Percentiles rank a stretch among this genome's conserved stretches.
These are phyloP conservation scores for Lethenteron reissneri DNA, from an alignment of 2,113 vertebrate species.

Conservation along the genomic window DNA sequence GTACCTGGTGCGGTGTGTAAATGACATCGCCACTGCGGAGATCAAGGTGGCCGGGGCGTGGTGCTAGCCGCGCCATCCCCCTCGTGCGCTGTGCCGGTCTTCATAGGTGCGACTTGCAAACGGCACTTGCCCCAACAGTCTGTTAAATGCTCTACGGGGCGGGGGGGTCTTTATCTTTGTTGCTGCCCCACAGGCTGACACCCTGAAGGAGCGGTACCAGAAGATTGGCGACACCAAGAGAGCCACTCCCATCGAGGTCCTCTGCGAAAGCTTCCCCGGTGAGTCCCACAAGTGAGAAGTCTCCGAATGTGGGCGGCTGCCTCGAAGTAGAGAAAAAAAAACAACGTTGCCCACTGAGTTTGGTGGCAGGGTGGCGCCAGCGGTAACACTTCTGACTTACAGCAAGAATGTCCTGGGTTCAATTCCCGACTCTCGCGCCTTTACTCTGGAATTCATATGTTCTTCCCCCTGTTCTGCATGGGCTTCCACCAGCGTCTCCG, in stretches of 20 bases:
- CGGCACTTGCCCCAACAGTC: too few relatives aligned
- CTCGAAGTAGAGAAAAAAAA: too few relatives aligned
- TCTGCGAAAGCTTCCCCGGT: conserved; percentile 99
- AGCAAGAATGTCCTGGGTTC: not conserved
- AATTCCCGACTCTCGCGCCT: not conserved
- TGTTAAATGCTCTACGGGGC: not conserved
- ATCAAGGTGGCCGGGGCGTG: too few relatives aligned
- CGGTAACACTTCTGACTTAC: not conserved
- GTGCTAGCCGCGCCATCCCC: too few relatives aligned
- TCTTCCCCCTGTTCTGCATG: too few relatives aligned
- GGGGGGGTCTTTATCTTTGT: conserved; percentile 13
- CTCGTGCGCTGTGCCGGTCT: too few relatives aligned
- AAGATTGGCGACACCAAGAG: conserved; percentile 98
- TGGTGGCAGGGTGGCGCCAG: not conserved
- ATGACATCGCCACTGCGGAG: too few relatives aligned
- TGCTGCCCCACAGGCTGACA: conserved; percentile 52
- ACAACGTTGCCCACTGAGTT: not conserved
- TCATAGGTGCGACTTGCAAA: too few relatives aligned
- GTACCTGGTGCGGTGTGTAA: too few relatives aligned
- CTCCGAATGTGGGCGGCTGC: not conserved
- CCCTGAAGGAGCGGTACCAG: conserved; percentile 94
- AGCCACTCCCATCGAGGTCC: conserved; percentile 91
- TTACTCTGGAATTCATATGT: not conserved
- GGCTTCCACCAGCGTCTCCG: too few relatives aligned
- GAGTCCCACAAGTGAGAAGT: conserved; percentile 10